Evolutionary conservation across 2,797 vertebrate genomes (phyloP).

Genomic region (Tokudaia tokunoshimensis): DNA sequence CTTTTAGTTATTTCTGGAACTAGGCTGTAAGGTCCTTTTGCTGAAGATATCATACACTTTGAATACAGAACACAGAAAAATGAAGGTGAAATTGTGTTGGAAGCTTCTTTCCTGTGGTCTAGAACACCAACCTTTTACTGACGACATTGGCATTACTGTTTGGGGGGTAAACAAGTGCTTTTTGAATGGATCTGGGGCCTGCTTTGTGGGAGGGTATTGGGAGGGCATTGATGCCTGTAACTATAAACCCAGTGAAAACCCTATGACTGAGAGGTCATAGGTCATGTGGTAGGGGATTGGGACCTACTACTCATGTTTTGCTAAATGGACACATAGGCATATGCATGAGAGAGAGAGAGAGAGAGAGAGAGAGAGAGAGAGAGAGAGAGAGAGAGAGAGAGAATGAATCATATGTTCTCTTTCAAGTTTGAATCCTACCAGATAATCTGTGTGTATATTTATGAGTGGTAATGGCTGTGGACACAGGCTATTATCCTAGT

Average conservation of each 20-base stretch:
- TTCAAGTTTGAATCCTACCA: not conserved
- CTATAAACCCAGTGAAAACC: not conserved
- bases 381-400: too few relatives aligned
- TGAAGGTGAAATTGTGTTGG: not conserved
- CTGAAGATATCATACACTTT: not conserved
- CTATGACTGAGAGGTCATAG: not conserved
- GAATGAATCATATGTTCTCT: not conserved
- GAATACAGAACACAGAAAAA: not conserved
- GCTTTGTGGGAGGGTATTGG: not conserved
- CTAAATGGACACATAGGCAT: not conserved
- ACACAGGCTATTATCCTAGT: not conserved
- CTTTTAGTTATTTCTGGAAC: not conserved
- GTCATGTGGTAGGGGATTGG: not conserved
- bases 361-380: too few relatives aligned
- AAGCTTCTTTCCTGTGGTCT: not conserved
- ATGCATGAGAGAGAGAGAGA: too few relatives aligned
- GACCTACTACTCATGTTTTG: not conserved
- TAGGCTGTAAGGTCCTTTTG: not conserved
- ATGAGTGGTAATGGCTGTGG: not conserved
- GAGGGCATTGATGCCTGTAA: not conserved
- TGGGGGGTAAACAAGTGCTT: not conserved
- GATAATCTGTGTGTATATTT: not conserved
- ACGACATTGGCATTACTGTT: not conserved
- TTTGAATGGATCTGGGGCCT: not conserved
- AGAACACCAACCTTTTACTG: not conserved